Percentiles rank a stretch among this genome's conserved stretches.
phyloP scores from a whole-genome alignment of 1,140 invertebrate species.

The Drosophila auraria region DNA sequence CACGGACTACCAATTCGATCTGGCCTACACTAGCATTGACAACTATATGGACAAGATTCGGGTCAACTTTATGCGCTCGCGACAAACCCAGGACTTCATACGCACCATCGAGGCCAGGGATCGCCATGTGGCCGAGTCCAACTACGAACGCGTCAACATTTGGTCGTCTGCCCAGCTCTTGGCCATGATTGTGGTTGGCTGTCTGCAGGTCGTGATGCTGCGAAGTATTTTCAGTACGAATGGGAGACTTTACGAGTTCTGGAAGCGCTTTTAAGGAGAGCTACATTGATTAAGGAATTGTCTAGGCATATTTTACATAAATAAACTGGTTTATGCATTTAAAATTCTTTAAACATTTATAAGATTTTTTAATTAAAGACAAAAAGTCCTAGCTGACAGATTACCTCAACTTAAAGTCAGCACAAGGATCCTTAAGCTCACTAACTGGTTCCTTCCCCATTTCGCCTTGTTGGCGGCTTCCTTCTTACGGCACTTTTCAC shows the following conservation, averaged over 20 bases:
- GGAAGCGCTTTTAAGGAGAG: slow-evolving; percentile 72
- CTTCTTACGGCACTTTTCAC: slow-evolving; percentile 30
- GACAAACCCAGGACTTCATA: slow-evolving; percentile 90
- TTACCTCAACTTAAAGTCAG: background rate
- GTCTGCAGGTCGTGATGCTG: slow-evolving; percentile 89
- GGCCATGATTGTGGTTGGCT: slow-evolving; percentile 90
- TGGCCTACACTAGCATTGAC: slow-evolving; percentile 87
- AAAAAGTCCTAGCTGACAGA: no score
- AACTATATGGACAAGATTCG: slow-evolving; percentile 87
- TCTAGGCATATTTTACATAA: background rate
- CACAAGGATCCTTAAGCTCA: background rate
- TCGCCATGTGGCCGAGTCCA: slow-evolving; percentile 90
- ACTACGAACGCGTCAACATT: slow-evolving; percentile 89
- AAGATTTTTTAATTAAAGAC: no score
- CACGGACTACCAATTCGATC: slow-evolving; percentile 88
- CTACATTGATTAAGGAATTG: no score
- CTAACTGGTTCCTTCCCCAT: slow-evolving; percentile 9
- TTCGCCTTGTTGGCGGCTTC: slow-evolving; percentile 13
- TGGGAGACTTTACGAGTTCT: slow-evolving; percentile 86
- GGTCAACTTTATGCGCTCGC: slow-evolving; percentile 87
- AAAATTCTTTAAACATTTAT: no score
- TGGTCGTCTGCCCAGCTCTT: slow-evolving; percentile 90
- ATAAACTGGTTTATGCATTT: no score
- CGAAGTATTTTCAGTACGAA: slow-evolving; percentile 89
- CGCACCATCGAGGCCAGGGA: slow-evolving; percentile 91